phyloP scores from a whole-genome alignment of 2,888 invertebrate species.

The Lepidochitona cinerea region DNA sequence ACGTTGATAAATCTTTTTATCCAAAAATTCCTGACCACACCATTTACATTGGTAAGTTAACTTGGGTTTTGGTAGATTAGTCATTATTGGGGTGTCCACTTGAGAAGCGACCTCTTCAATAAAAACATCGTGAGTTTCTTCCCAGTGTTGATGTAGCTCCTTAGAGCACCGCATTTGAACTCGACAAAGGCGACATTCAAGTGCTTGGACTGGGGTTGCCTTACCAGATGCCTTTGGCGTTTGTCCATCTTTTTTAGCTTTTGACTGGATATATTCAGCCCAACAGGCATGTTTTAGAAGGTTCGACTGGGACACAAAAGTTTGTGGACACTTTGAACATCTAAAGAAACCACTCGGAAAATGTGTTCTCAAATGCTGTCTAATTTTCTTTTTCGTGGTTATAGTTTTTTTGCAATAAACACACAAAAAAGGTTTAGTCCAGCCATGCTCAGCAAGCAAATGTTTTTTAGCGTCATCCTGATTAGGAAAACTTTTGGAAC shows the following conservation, averaged over 20 bases:
- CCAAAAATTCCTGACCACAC: background rate
- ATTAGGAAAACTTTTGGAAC: background rate
- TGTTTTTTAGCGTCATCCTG: background rate
- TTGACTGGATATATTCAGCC: background rate
- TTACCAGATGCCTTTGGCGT: background rate
- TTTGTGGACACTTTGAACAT: background rate
- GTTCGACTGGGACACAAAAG: background rate
- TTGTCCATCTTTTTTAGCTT: background rate
- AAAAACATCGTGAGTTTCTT: background rate
- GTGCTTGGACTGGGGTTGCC: background rate
- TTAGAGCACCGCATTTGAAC: background rate
- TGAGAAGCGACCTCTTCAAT: background rate
- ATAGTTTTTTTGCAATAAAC: background rate
- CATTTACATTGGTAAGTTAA: background rate
- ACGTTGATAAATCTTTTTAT: background rate
- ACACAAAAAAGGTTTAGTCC: background rate
- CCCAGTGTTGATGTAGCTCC: background rate
- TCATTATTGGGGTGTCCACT: too few relatives aligned
- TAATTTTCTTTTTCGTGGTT: background rate
- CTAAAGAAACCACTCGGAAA: background rate
- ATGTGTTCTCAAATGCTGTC: background rate
- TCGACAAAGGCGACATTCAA: background rate
- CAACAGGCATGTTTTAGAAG: background rate
- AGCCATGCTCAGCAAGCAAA: background rate
- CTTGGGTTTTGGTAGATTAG: background rate